A percentile compares a stretch with the other conserved stretches of the same genome.
These are phyloP conservation scores for Sussaba pulchella DNA, from an alignment of 2,888 invertebrate species.

Conservation along the genomic window DNA sequence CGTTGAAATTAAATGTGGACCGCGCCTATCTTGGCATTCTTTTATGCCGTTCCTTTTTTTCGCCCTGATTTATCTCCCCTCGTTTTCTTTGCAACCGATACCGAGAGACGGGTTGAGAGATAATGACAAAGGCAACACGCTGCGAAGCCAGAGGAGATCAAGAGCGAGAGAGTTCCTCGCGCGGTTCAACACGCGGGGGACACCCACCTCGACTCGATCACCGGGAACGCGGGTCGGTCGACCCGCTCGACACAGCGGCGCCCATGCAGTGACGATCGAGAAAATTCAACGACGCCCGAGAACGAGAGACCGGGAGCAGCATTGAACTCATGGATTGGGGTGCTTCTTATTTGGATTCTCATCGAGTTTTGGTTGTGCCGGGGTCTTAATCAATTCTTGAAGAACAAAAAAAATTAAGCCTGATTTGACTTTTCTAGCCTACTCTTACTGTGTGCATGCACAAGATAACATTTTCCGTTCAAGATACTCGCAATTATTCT, in stretches of 20 bases:
- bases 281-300: conserved; percentile 54
- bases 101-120: conserved; percentile 42
- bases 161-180: conserved; percentile 28
- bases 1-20: conserved; percentile 72
- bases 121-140: conserved; percentile 55
- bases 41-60: conserved; percentile 7
- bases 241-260: conserved; percentile 29
- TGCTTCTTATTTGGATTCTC: too few relatives aligned
- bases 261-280: conserved; percentile 48
- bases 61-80: conserved; percentile 6
- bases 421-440: too few relatives aligned
- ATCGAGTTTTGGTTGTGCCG: too few relatives aligned
- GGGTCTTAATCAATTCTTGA: too few relatives aligned
- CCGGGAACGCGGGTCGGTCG: conserved; percentile 60
- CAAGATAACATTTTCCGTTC: too few relatives aligned
- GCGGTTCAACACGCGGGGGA: conserved; percentile 66
- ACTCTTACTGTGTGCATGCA: too few relatives aligned
- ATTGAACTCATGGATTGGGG: background rate
- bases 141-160: conserved; percentile 61
- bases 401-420: too few relatives aligned
- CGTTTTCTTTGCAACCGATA: conserved; percentile 36
- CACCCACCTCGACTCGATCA: conserved; percentile 77
- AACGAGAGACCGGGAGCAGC: conserved; percentile 3
- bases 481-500: too few relatives aligned
- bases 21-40: conserved; percentile 65